Conservation (phyloP, 2,113 vertebrate genomes). For the Equus przewalskii region DNA sequence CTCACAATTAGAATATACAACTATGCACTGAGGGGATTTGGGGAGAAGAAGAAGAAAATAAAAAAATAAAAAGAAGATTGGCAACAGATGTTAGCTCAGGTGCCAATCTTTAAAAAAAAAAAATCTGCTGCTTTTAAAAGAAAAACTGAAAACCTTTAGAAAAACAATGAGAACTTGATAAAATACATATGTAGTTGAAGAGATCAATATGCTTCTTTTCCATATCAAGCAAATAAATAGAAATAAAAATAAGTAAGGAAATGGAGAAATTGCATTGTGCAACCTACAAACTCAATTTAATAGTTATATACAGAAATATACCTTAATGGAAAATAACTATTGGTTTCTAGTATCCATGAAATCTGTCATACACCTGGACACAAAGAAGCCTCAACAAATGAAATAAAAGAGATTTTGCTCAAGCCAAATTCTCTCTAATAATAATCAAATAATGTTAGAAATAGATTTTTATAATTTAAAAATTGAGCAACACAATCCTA, state of each 20-base stretch:
- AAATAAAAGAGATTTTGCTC: constrained; percentile 39
- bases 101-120: too few species aligned
- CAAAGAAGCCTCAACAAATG: background rate
- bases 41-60: too few species aligned
- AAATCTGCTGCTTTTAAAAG: too few species aligned
- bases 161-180: constrained; percentile 44
- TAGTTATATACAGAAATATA: background rate
- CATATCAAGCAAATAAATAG: constrained; percentile 52
- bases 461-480: constrained; percentile 31
- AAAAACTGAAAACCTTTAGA: background rate
- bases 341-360: constrained; percentile 24
- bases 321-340: constrained; percentile 21
- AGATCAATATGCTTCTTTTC: constrained; percentile 46
- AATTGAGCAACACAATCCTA: constrained; percentile 5
- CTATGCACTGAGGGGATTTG: too few species aligned
- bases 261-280: background rate
- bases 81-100: too few species aligned
- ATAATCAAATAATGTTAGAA: constrained; percentile 39
- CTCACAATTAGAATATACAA: too few species aligned
- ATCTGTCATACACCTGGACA: background rate
- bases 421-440: constrained; percentile 14
- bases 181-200: constrained; percentile 26
- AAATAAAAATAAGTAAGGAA: constrained; percentile 56
- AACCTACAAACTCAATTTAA: constrained; percentile 20
- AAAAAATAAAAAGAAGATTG: too few species aligned